These are phyloP conservation scores for Numida meleagris DNA, from an alignment of 2,113 vertebrate species.

Conservation along the genomic window DNA sequence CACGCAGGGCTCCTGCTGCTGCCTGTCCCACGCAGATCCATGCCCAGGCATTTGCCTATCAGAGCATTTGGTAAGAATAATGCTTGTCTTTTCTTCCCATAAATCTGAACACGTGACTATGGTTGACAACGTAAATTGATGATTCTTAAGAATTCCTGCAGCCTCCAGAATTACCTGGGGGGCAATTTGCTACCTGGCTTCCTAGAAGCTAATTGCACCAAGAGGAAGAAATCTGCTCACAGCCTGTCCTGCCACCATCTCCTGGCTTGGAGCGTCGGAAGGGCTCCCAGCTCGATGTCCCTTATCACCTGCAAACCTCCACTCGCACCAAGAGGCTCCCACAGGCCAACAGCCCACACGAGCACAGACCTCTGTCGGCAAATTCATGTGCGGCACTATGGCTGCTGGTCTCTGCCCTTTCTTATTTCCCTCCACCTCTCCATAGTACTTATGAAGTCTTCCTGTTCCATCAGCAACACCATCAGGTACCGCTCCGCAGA, in stretches of 20 bases:
- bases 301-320: not conserved
- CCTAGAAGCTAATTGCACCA: not conserved
- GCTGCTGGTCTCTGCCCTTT: not conserved
- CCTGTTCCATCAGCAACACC: not conserved
- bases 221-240: not conserved
- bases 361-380: not conserved
- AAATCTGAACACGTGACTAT: not conserved
- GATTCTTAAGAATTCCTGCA: not conserved
- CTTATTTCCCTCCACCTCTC: not conserved
- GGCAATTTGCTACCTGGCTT: not conserved
- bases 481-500: fast-evolving
- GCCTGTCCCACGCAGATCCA: not conserved
- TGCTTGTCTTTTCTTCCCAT: not conserved
- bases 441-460: not conserved
- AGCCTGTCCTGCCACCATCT: not conserved
- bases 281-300: not conserved
- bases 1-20: not conserved
- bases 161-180: not conserved
- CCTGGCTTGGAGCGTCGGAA: not conserved
- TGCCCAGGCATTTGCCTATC: not conserved
- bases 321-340: not conserved
- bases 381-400: fast-evolving
- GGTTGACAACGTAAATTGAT: not conserved
- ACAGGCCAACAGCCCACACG: fast-evolving
- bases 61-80: not conserved